Evolutionary conservation across 2,113 vertebrate species (phyloP), one percentile per base, ranked within the genome.

Genomic region (Dromaius novaehollandiae): DNA sequence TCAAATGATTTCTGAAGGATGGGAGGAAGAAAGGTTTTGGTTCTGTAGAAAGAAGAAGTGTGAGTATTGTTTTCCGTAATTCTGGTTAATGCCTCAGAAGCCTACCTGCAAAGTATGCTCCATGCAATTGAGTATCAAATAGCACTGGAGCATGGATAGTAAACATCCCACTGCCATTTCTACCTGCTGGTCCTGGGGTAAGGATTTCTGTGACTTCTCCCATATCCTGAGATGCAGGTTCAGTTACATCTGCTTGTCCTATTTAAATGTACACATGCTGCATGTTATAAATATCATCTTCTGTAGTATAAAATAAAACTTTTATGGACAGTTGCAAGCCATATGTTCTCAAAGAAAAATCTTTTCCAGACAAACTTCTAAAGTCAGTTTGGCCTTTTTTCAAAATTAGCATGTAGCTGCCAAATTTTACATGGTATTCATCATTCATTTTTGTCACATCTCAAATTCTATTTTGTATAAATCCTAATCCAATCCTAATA

Each of bases 281-380:
- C n/a, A 32, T 75, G 26, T 78, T 88, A 71, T 73, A 94, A 73
- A 88, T 91, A 71, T 70, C 26, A 25, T 77, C 50, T 83, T 93
- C 53, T 89, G n/a, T 82, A 58, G 63, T 51, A 65, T 64, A 94
- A 86, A 93, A 80, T 88, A 88, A 40, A 82, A 95, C 38, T 68
- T 94, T 71, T 88, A 42, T 68, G 69, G 86, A 71, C 73, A 64
- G 76, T 88, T 95, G 71, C 60, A 60, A 94, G 46, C 64, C 76
- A 68, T 90, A 84, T 94, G 68, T 93, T 96, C 69, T 86, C 60
- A 42, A 79, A 77, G n/a, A 66, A 42, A 86, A 93, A 88, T 90
- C 38, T 86, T 88, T 91, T 90, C 40, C 76, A 91, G 79, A 78
- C 53, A 53, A 93, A 80, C 34, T 85, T 73, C 19, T 65, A 40